Percentiles rank a stretch among this genome's conserved stretches.
These are phyloP conservation scores for Anastrepha ludens DNA, from an alignment of 1,140 invertebrate genomes.

Conservation along the genomic window DNA sequence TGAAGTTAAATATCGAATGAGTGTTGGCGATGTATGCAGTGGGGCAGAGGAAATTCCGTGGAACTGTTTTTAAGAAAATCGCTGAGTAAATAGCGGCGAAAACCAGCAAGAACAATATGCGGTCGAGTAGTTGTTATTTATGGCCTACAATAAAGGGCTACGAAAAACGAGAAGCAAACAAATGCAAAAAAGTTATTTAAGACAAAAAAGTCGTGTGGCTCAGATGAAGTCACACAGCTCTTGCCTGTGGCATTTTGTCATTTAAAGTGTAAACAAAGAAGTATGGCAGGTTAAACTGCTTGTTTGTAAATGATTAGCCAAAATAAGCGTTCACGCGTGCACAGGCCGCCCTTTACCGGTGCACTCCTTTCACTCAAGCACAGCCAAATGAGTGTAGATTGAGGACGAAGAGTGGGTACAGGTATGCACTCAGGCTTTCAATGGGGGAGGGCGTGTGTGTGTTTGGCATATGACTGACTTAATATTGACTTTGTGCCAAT, in stretches of 20 bases:
- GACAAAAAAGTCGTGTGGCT: background rate
- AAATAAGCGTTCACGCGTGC: background rate
- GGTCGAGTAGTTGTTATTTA: constrained; percentile 32
- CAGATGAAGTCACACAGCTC: background rate
- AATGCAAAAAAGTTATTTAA: background rate
- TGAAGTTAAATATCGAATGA: background rate
- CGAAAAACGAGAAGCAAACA: background rate
- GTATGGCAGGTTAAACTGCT: background rate
- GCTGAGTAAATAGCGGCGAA: background rate
- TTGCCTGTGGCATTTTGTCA: background rate
- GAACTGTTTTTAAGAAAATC: background rate
- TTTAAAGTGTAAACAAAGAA: background rate
- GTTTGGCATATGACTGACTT: background rate
- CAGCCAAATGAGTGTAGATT: background rate
- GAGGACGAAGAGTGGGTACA: background rate
- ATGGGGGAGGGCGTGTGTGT: background rate
- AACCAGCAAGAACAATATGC: background rate
- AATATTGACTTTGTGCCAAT: background rate
- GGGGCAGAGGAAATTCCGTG: background rate
- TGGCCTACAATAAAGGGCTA: constrained; percentile 1
- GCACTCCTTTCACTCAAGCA: background rate
- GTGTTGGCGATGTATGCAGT: background rate
- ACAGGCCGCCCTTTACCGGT: background rate
- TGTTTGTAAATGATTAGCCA: constrained; percentile 35
- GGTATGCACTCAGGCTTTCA: background rate